Evolutionary conservation across 2,888 invertebrate species (phyloP), one percentile per base, ranked within the genome.

Genomic region (Xestia sexstrigata): DNA sequence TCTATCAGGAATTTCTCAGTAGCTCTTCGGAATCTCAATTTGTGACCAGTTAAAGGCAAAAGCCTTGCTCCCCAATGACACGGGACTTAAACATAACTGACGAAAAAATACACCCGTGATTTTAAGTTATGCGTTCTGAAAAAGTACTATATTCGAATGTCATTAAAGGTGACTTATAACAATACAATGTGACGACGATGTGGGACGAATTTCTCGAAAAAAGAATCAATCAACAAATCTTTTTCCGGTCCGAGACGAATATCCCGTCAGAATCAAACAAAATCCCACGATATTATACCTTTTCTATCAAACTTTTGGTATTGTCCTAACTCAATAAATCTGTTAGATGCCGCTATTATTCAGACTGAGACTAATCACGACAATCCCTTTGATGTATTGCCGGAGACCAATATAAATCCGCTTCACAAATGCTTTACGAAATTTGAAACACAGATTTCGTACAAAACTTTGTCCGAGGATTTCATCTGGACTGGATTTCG

Each of bases 311-410:
- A 74, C 74, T 76, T 78, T 79, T 65, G 72, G 58, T 67, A 47
- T 70, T 52, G 62, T 66, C 77, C 72, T 66, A 62, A 71, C 74
- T 55, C 47, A 78, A 86, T 88, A 88, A 89, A 89, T 88, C 77
- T 62, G 42, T 69, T 62, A 60, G 66, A 83, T 84, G 76, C 49
- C 26, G 70, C 86, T 73, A 89, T 88, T 81, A 82, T 74, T 89
- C 81, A 88, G 81, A 83, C 74, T 35, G 66, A 74, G 81, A 84
- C 81, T 84, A 85, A 89, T 87, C 82, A 82, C 76, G 69, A 77
- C 71, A 79, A 88, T 87, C 89, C 83, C 87, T 87, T 89, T 88
- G 88, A 88, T 82, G 74, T 84, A 83, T 89, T 70, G 76, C 81
- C 35, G 66, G 35, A 72, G 78, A 80, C 77, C 76, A 68, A 81